Base-by-base conservation (phyloP, 2,888 invertebrate species). In the Lasioglossum vierecki region DNA sequence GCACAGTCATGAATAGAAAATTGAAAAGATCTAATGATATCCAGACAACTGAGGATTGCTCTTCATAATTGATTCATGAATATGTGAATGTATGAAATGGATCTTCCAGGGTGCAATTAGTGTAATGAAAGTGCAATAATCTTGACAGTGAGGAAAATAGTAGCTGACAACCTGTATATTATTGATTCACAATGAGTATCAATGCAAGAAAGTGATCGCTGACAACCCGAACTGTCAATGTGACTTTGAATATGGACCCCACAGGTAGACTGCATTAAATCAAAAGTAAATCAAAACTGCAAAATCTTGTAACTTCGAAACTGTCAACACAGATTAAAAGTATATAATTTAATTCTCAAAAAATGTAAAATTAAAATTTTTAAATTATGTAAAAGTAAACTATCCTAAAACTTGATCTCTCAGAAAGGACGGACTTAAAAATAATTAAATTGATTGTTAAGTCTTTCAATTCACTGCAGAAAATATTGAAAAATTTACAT, bases 121-220 rank as follows among this genome's bases (percentile, higher is more conserved):
- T 35, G 30, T 18, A 66, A 66, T 66, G 30, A 30, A 66, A 66
- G 26, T 30, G 18, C 66, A 30, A 15, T 30, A 66, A 66, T 66
- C 15, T 30, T 2, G 30, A 66, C 15, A 66, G 26, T 63, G 63
- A 53, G 53, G n/a, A n/a, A 53, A 53, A 53, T 53, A 22, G 53
- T 53, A 53, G 53, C 53, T 53, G 53, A 53, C 53, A 9, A 53
- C 53, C n/a, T 53, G 22, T 53, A 53, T 53, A 53, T 53, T 53
- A 53, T 53, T 53, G 3, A 53, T n/a, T 53, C 53, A 8, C 22
- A 53, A 53, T 53, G 22, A 53, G n/a, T 22, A 53, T 22, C 22
- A 53, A 53, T n/a, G n/a, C n/a, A 53, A 53, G 53, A 53, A 53
- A n/a, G 53, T n/a, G 53, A n/a, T n/a, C 53, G 53, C 53, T 53